Base-by-base conservation (phyloP, 2,888 invertebrate genomes). In the Monochamus alternatus region DNA sequence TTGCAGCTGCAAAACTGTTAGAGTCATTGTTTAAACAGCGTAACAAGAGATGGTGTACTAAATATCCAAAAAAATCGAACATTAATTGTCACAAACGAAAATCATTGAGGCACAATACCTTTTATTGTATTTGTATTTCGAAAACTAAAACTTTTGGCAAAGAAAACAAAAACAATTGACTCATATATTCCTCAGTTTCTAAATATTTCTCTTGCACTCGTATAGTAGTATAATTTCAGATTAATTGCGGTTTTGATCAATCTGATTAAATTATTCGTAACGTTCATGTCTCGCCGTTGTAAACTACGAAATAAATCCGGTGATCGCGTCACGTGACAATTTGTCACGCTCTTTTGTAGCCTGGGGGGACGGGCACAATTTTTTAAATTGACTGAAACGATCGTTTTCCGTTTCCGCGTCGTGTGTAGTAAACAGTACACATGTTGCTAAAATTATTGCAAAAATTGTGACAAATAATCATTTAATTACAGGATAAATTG, bases 361-460 rank as follows among this genome's bases (percentile, higher is more conserved):
- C 31, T 67, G 32, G 55, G 55, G 66, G 66, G 55, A 52, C 66
- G 32, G 55, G 66, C 10, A n/a, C n/a, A 51, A 67, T 51, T 67
- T 67, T 65, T 67, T 67, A 52, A 67, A 55, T 47, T 67, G 66
- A 38, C 52, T 67, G 55, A 67, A 67, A 67, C 52, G 31, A 52
- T 52, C 32, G 55, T 52, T 55, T 67, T 67, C 66, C 66, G 66
- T 67, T 67, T 67, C 66, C 66, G 51, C 31, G 38, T 67, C 52
- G 32, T 51, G 52, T 67, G 12, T 66, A 30, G 47, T 66, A 66
- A 66, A 66, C 65, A 67, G 10, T 47, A 67, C 31, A 31, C 38
- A 65, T 65, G 51, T 12, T 51, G 44, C 12, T 44, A 47, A 65
- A 47, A 65, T 31, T 47, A 51, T 51, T 51, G 65, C 30, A 63